Base-by-base conservation (phyloP, 2,797 vertebrate species). In the Myotis planiceps region DNA sequence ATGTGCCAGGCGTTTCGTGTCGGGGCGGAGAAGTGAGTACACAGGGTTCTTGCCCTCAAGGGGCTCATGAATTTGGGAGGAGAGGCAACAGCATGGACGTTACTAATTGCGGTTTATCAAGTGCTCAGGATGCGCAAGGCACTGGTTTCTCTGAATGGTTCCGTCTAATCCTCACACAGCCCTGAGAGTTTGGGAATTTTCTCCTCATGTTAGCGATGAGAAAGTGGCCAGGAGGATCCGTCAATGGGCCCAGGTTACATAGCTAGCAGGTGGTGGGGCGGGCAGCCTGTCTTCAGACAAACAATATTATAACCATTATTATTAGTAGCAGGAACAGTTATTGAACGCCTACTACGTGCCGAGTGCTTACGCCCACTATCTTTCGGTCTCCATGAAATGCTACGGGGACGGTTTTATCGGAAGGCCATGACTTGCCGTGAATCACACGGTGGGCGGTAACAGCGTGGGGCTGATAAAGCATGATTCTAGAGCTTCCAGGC, bases 321-420 rank as follows among this genome's bases (percentile, higher is more conserved):
- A 53, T 1, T 29, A 21, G 42, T 27, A 49, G 4, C 27, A 15
- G 19, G 9, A 25, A 37, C 16, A 6, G 19, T 37, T 53, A 34
- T 15, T 5, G 13, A 65, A 1, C 2, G 13, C 47, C 66, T n/a
- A 1, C 86, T 10, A 0, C 0, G 7, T 15, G 6, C 21, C 3
- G 9, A 0, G 16, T 9, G 34, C 32, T 47, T 10, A 0, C 3
- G 14, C 2, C 2, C 10, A 3, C 60, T 25, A 0, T 21, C 63
- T 78, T 53, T 42, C 29, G 0, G 53, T 65, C 37, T 88, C 68
- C 25, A 0, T 53, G 68, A 66, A 71, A 32, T 14, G 69, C n/a
- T 21, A 0, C 5, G 0, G 34, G 32, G 58, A 15, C 3, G 32
- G 18, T 69, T 78, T 81, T 37, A 53, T 86, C 37, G 63, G 68